Percentiles rank a stretch among this genome's conserved stretches.
These are phyloP conservation scores for Pomatorhinus ruficollis DNA, from an alignment of 2,113 vertebrate genomes.

Conservation along the genomic window DNA sequence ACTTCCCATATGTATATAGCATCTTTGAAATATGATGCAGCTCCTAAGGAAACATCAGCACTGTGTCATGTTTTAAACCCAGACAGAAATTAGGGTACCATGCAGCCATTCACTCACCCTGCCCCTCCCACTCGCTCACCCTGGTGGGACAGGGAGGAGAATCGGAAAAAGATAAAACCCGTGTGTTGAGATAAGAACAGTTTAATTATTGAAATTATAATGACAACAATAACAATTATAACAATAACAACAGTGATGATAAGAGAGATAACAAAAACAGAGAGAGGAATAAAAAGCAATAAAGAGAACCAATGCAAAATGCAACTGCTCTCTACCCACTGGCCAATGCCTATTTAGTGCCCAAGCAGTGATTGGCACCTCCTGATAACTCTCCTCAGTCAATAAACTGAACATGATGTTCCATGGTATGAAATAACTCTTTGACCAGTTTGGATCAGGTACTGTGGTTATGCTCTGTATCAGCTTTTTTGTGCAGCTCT, in stretches of 20 bases:
- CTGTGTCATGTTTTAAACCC: background rate
- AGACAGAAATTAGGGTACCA: background rate
- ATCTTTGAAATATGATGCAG: background rate
- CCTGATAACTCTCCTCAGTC: background rate
- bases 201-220: background rate
- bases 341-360: background rate
- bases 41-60: background rate
- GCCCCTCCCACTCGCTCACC: background rate
- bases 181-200: background rate
- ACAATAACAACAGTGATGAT: background rate
- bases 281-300: background rate
- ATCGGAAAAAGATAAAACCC: fast-evolving
- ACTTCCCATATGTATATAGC: background rate
- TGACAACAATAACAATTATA: background rate
- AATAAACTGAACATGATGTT: background rate
- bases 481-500: background rate
- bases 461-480: background rate
- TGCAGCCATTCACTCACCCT: background rate
- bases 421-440: background rate
- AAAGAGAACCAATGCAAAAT: background rate
- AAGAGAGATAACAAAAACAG: background rate
- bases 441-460: background rate
- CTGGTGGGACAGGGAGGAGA: fast-evolving
- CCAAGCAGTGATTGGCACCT: background rate
- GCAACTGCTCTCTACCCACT: background rate